phyloP scores from a whole-genome alignment of 2,113 vertebrate genomes.

The Phrynosoma platyrhinos region DNA sequence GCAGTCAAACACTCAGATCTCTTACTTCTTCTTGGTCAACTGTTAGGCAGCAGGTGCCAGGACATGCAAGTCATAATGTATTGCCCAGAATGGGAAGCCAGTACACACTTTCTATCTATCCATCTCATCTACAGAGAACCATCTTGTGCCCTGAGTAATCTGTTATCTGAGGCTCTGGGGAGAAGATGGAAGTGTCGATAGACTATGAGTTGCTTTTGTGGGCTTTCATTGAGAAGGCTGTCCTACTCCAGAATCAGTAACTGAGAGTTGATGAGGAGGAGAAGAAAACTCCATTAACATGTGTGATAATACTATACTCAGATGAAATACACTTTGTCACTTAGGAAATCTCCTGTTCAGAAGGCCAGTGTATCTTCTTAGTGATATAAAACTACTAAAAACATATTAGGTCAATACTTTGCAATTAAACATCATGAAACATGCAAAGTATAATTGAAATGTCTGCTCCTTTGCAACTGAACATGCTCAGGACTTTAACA shows the following conservation, averaged over 20 bases:
- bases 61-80: neutral
- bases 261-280: neutral
- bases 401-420: constrained; percentile 69
- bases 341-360: constrained; percentile 55
- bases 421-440: constrained; percentile 48
- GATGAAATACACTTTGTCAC: constrained; percentile 48
- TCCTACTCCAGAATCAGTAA: neutral
- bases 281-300: neutral
- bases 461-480: constrained; percentile 61
- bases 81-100: neutral
- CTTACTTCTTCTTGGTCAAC: no score
- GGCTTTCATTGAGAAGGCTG: neutral
- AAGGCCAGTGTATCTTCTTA: constrained; percentile 67
- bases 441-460: constrained; percentile 62
- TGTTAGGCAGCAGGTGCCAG: neutral
- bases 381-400: constrained; percentile 64
- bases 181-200: neutral
- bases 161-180: constrained; percentile 37
- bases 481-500: constrained; percentile 13
- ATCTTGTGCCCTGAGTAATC: neutral
- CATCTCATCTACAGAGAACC: neutral
- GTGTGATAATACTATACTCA: neutral
- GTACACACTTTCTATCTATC: neutral
- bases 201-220: neutral
- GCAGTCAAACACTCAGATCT: neutral